Evolutionary conservation across 2,888 invertebrate genomes (phyloP).

Genomic region (Netelia virgata): DNA sequence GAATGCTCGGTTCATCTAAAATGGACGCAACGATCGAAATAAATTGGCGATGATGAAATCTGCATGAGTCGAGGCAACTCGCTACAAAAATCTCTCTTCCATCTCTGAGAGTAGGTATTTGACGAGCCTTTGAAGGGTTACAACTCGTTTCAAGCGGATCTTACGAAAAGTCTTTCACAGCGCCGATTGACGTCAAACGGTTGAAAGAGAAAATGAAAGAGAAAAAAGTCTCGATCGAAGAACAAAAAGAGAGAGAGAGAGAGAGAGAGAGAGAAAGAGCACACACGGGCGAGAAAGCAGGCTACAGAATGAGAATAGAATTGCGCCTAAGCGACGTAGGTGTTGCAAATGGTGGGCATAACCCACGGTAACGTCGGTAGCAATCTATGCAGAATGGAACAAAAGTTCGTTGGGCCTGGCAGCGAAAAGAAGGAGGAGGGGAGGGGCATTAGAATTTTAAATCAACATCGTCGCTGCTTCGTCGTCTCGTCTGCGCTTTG

Average conservation of each 20-base stretch:
- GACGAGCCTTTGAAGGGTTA: constrained; percentile 20
- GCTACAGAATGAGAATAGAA: constrained; percentile 46
- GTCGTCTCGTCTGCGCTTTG: constrained; percentile 53
- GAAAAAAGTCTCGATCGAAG: constrained; percentile 37
- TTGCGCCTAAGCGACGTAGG: constrained; percentile 27
- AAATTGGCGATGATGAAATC: too few relatives aligned
- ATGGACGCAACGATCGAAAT: too few relatives aligned
- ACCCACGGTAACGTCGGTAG: background rate
- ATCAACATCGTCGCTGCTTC: constrained; percentile 75
- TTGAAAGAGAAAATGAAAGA: background rate
- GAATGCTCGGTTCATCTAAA: too few relatives aligned
- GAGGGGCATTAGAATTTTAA: constrained; percentile 81
- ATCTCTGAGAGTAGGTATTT: too few relatives aligned
- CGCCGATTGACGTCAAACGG: constrained; percentile 26
- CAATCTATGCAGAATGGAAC: constrained; percentile 71
- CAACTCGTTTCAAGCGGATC: background rate
- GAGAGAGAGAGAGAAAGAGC: background rate
- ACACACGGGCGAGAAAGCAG: background rate
- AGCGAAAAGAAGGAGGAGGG: background rate
- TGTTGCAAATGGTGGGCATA: background rate
- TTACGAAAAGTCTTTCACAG: background rate
- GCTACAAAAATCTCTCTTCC: background rate
- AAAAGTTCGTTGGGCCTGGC: constrained; percentile 62
- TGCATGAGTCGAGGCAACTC: background rate
- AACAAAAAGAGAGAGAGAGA: constrained; percentile 28